A percentile compares a stretch with the other conserved stretches of the same genome.
Evolutionary conservation across 2,113 vertebrate species (phyloP).

Genomic region (Tupaia chinensis): DNA sequence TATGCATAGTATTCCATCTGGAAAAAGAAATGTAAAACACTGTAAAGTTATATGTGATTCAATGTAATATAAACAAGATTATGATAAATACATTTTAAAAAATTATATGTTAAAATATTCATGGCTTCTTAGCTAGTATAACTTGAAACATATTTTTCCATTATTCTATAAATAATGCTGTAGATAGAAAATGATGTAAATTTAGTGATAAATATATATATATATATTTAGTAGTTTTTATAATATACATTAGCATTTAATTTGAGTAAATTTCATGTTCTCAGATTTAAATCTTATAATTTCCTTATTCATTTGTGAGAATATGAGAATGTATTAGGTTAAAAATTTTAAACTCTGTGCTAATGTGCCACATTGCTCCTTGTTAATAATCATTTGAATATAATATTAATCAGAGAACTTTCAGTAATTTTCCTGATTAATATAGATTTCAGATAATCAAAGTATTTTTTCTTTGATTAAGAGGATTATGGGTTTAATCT

Average conservation of each 20-base stretch:
- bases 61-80: too few relatives aligned
- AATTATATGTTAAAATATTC: background rate
- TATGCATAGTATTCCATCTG: too few relatives aligned
- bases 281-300: background rate
- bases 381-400: conserved; percentile 54
- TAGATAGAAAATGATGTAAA: background rate
- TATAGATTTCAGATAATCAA: conserved; percentile 52
- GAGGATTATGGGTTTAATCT: conserved; percentile 40
- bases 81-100: background rate
- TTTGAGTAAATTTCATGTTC: background rate
- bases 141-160: conserved; percentile 15
- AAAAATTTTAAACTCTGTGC: conserved; percentile 20
- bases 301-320: conserved; percentile 1
- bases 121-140: background rate
- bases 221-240: background rate
- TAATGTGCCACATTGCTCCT: background rate
- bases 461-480: conserved; percentile 62
- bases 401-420: conserved; percentile 28
- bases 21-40: too few relatives aligned
- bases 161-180: background rate
- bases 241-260: background rate
- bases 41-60: too few relatives aligned
- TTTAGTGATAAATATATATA: background rate
- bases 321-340: background rate
- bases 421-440: conserved; percentile 47